Percentiles rank a stretch among this genome's conserved stretches.
Evolutionary conservation across 2,113 vertebrate species (phyloP).

Genomic region (Microcebus griseorufus): DNA sequence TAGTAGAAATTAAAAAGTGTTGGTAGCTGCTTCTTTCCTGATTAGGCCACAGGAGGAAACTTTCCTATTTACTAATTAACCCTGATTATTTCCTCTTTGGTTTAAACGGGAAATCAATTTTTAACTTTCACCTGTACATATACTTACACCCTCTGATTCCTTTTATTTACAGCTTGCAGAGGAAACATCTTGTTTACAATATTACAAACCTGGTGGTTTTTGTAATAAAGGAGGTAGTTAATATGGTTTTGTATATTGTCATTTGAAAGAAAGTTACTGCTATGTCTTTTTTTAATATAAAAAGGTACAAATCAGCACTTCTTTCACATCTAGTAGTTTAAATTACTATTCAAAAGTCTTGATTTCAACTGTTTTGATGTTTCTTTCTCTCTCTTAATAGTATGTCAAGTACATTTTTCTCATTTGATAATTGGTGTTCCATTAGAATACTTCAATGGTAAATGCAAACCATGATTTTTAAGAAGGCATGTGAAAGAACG

Average conservation of each 20-base stretch:
- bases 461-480: constrained; percentile 20
- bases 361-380: background rate
- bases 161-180: constrained; percentile 20
- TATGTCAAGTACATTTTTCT: background rate
- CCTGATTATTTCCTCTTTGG: constrained; percentile 1
- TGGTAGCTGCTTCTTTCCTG: background rate
- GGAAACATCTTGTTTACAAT: constrained; percentile 12
- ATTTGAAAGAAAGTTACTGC: constrained; percentile 31
- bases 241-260: constrained; percentile 13
- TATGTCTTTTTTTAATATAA: background rate
- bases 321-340: constrained; percentile 12
- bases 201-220: background rate
- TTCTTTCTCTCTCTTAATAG: background rate
- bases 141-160: background rate
- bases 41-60: background rate
- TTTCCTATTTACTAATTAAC: constrained; percentile 10
- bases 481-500: background rate
- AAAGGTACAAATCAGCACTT: background rate
- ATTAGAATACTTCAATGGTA: background rate
- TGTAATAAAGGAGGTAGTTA: background rate
- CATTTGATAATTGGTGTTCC: background rate
- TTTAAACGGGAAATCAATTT: constrained; percentile 32
- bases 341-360: background rate
- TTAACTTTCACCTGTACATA: background rate
- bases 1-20: background rate